phyloP scores from a whole-genome alignment of 2,797 vertebrate genomes.

The Pachyuromys duprasi region DNA sequence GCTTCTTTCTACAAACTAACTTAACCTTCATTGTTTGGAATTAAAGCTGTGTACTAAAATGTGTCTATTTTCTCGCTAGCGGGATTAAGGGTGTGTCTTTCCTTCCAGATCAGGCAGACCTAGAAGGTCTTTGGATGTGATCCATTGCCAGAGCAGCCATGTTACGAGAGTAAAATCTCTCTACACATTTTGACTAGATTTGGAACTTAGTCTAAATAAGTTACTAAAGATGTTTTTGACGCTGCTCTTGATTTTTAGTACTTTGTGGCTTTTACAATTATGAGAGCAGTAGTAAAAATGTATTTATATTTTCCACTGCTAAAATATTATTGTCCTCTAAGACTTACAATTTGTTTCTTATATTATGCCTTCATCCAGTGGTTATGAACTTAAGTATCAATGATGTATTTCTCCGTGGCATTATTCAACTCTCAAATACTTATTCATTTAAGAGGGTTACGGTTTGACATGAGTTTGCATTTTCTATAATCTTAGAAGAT shows the following conservation, averaged over 20 bases:
- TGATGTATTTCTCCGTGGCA: background rate
- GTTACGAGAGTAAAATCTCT: too few relatives aligned
- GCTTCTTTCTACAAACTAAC: too few relatives aligned
- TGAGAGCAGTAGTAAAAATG: background rate
- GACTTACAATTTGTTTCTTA: background rate
- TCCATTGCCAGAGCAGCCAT: too few relatives aligned
- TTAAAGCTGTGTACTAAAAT: too few relatives aligned
- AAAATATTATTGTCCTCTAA: background rate
- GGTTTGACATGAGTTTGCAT: background rate
- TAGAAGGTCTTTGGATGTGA: too few relatives aligned
- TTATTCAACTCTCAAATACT: slow-evolving; percentile 1
- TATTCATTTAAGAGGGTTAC: background rate
- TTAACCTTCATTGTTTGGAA: too few relatives aligned
- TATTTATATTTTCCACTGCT: background rate
- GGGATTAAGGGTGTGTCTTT: too few relatives aligned
- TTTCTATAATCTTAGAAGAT: background rate
- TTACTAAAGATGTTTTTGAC: background rate
- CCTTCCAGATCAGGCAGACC: too few relatives aligned
- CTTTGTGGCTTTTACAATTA: background rate
- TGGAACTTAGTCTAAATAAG: background rate
- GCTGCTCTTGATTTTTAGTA: background rate
- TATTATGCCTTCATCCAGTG: background rate
- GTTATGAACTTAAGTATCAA: background rate
- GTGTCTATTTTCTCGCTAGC: too few relatives aligned
- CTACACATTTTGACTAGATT: background rate